These are phyloP conservation scores for Mythimna pallens DNA, from an alignment of 2,888 invertebrate genomes.

Conservation along the genomic window DNA sequence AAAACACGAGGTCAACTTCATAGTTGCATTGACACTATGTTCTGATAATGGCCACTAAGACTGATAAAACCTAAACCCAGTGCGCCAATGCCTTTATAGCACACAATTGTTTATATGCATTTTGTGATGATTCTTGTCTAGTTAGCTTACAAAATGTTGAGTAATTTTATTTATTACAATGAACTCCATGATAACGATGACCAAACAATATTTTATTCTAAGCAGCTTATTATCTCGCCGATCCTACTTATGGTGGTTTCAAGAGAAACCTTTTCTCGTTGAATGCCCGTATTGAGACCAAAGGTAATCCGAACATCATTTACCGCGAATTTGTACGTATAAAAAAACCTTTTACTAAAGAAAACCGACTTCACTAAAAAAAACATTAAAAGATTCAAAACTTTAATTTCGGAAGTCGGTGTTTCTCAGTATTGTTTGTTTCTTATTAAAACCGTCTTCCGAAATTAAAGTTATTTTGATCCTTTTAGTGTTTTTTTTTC, in stretches of 20 bases:
- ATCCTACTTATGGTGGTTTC: background rate
- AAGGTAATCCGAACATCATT: background rate
- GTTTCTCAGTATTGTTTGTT: no score
- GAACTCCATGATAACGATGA: background rate
- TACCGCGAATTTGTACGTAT: constrained; percentile 1
- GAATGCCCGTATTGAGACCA: background rate
- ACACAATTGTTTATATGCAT: background rate
- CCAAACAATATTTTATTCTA: constrained; percentile 6
- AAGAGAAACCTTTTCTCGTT: background rate
- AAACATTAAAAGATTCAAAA: no score
- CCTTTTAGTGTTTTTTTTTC: no score
- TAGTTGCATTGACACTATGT: constrained; percentile 4
- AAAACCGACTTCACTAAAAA: no score
- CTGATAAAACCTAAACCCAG: background rate
- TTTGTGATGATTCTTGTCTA: background rate
- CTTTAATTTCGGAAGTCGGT: no score
- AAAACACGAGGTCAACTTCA: constrained; percentile 2
- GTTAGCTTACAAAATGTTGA: background rate
- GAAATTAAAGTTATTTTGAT: no score
- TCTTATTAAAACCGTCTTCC: no score
- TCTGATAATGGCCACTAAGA: background rate
- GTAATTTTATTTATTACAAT: background rate
- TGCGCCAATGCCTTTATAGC: background rate
- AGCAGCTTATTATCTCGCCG: background rate
- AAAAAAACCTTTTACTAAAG: background rate